These are phyloP conservation scores for Mormyrops attenuatus DNA, from an alignment of 2,797 vertebrate species.

Conservation along the genomic window DNA sequence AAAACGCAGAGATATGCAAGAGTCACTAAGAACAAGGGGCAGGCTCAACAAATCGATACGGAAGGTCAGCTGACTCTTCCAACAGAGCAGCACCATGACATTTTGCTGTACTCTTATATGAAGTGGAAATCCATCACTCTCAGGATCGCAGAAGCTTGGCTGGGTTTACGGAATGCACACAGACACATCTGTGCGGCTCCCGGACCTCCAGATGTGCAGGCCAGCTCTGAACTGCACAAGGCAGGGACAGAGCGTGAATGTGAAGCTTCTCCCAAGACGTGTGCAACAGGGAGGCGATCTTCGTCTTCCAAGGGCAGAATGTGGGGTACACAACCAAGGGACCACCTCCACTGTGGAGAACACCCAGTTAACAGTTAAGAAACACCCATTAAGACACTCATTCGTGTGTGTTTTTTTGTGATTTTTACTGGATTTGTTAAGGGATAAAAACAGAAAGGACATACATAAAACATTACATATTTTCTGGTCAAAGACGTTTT, in stretches of 20 bases:
- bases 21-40: not conserved
- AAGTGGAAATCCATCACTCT: not conserved
- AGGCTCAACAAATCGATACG: not conserved
- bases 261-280: not conserved
- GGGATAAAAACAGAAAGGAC: not conserved
- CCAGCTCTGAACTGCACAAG: not conserved
- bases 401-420: not conserved
- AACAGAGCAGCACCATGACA: not conserved
- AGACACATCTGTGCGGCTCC: not conserved
- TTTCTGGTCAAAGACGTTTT: not conserved
- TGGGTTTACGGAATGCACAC: not conserved
- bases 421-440: not conserved
- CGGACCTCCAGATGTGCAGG: not conserved
- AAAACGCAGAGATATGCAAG: not conserved
- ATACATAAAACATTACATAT: not conserved
- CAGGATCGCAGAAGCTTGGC: not conserved
- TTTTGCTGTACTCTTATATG: not conserved
- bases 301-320: not conserved
- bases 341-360: not conserved
- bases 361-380: not conserved
- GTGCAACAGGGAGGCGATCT: not conserved
- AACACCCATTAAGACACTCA: not conserved
- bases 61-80: not conserved
- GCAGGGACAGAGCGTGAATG: not conserved
- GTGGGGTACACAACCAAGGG: not conserved